Conservation (phyloP, 2,888 invertebrate species). For the Myopa tessellatipennis region DNA sequence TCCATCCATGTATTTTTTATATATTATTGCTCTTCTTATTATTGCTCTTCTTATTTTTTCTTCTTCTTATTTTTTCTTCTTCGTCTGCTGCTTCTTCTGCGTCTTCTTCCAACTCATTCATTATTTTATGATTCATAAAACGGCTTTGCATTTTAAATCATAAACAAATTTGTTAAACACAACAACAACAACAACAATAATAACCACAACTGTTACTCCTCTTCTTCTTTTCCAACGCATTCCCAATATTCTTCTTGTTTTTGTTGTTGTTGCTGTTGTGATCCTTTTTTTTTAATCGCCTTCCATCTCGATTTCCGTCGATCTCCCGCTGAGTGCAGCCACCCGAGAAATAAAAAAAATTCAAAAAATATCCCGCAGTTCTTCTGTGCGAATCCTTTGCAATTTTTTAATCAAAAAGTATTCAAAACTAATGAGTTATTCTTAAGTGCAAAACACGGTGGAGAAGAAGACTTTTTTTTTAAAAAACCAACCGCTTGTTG, state of each 20-base stretch:
- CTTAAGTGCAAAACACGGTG: not conserved
- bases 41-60: too few relatives aligned
- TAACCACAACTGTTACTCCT: not conserved
- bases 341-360: too few relatives aligned
- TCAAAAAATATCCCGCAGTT: not conserved
- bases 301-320: not conserved
- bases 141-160: slow-evolving; percentile 6
- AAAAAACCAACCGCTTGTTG: not conserved
- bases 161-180: not conserved
- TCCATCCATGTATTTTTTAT: too few relatives aligned
- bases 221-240: not conserved
- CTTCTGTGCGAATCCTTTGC: not conserved
- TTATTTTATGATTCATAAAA: slow-evolving; percentile 13
- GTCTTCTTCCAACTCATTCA: not conserved
- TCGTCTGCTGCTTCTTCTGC: not conserved
- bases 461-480: not conserved
- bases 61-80: not conserved
- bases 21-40: too few relatives aligned
- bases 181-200: not conserved
- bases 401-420: not conserved
- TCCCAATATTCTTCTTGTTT: too few relatives aligned
- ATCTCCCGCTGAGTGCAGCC: not conserved
- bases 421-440: not conserved
- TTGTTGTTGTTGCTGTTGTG: too few relatives aligned
- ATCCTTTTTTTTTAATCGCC: too few relatives aligned